Conservation (phyloP, 2,113 vertebrate species). For the Anthoscopus minutus region DNA sequence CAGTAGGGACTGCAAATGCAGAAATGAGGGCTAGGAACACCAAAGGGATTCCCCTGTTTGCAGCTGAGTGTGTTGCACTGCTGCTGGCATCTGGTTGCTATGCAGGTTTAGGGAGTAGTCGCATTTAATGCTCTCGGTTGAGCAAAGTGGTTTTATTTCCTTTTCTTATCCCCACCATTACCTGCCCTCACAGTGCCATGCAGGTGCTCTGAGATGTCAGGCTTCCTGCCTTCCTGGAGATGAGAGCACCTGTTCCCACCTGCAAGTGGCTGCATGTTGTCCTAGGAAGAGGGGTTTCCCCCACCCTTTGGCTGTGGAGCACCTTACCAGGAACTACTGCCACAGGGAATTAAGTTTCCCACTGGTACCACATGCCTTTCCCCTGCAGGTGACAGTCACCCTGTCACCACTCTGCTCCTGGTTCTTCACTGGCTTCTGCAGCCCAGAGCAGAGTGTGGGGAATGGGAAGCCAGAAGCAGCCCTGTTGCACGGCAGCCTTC, state of each 20-base stretch:
- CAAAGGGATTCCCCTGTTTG: background rate
- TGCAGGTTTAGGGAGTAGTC: background rate
- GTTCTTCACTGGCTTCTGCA: background rate
- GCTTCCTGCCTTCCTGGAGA: background rate
- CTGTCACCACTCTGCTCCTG: background rate
- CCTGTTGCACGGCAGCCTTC: fast-evolving
- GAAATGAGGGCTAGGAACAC: background rate
- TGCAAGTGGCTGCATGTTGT: background rate
- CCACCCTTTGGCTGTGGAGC: fast-evolving
- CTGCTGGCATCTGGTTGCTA: background rate
- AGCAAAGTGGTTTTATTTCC: background rate
- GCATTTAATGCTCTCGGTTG: background rate
- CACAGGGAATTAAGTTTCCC: background rate
- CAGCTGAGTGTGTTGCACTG: background rate
- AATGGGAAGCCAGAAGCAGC: background rate
- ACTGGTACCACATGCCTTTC: background rate
- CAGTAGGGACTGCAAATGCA: background rate
- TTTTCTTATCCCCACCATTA: background rate
- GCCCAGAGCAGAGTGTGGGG: background rate
- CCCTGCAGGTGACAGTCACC: background rate
- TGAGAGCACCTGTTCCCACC: fast-evolving
- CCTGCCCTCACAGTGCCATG: background rate
- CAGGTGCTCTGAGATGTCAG: background rate
- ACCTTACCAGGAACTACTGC: background rate
- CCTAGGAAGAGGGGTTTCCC: background rate